A percentile compares a stretch with the other conserved stretches of the same genome.
Conservation (phyloP, 2,113 vertebrate genomes). For the Colossoma macropomum region DNA sequence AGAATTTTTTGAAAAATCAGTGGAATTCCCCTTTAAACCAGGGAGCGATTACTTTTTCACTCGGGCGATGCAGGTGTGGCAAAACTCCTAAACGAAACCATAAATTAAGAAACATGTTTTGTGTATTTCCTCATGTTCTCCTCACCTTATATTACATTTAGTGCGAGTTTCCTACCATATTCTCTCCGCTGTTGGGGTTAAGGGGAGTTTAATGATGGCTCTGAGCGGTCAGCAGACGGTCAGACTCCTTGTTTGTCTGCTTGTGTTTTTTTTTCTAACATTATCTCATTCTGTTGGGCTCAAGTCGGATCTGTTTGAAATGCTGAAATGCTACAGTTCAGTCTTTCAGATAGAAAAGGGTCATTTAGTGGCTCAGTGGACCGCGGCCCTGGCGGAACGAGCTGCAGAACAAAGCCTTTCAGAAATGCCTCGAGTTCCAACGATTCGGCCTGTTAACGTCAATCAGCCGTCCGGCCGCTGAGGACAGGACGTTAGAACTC, state of each 20-base stretch:
- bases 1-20: too few species aligned
- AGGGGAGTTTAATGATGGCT: not conserved
- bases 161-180: not conserved
- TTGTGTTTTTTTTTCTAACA: not conserved
- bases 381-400: not conserved
- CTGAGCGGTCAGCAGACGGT: not conserved
- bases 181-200: not conserved
- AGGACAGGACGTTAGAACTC: not conserved
- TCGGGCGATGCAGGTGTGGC: too few species aligned
- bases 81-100: too few species aligned
- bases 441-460: not conserved
- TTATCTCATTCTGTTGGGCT: not conserved
- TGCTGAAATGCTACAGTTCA: not conserved
- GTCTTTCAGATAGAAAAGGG: constrained; percentile 2
- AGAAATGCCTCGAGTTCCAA: not conserved
- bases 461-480: not conserved
- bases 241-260: not conserved
- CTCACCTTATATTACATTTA: too few species aligned
- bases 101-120: too few species aligned
- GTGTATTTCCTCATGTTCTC: too few species aligned
- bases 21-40: too few species aligned
- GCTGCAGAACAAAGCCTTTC: not conserved
- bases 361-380: constrained; percentile 23
- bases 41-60: too few species aligned
- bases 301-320: not conserved